Base-by-base conservation (phyloP, 1,140 invertebrate genomes). In the Stegodyphus dumicola region DNA sequence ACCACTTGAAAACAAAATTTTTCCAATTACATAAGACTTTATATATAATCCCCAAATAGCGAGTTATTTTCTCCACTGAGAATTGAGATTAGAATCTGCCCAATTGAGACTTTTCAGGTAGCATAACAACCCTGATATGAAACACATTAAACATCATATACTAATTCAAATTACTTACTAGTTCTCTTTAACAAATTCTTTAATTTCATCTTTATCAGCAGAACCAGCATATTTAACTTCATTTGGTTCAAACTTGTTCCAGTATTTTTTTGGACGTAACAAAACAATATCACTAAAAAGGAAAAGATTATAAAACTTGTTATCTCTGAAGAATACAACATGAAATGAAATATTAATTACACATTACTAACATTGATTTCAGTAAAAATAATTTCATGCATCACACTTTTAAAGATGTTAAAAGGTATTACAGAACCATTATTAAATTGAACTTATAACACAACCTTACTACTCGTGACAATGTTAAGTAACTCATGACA, bases 171-270 rank as follows among this genome's bases (percentile, higher is more conserved):
- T 69, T 94, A 76, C 95, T 95, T 93, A 97, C 96, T 93, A 95
- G 89, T 97, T 95, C 64, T 94, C 93, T 87, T 93, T 94, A 87
- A 99, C 92, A 91, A 97, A 99, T 53, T 93, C 92, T 87, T 94
- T 94, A 64, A 99, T 92, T 88, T 91, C 92, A 77, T 91, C 91
- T 66, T 93, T 92, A 53, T 93, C 92, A 52, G 93, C 92, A 88
- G 90, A 90, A 69, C 95, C 96, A 77, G 94, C 92, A 91, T 95
- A 98, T 33, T 92, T 93, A 70, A 97, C 91, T 74, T 91, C 92
- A 77, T 93, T 92, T 15, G 94, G 92, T 91, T 99, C 98, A 91
- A 99, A 99, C 92, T 99, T 99, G 91, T 95, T 98, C 66, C 95
- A 93, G 75, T 99, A 92, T 88, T 95, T 93, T 89, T 95, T 95